Conservation (phyloP, 2,797 vertebrate genomes). For the Eleutherodactylus coqui region DNA sequence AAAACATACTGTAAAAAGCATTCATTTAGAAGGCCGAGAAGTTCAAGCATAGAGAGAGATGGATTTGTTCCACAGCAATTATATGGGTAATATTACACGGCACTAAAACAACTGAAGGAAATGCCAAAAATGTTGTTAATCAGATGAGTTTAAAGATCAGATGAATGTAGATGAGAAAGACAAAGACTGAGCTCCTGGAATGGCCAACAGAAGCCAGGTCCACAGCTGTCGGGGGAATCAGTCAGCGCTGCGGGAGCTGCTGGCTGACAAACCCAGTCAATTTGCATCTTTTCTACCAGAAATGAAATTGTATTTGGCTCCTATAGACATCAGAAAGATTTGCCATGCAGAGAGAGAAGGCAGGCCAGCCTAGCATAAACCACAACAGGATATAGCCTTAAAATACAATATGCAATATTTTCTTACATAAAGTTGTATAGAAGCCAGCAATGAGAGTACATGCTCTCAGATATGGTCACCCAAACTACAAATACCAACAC, state of each 20-base stretch:
- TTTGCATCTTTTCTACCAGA: neutral
- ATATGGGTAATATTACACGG: neutral
- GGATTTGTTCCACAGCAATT: neutral
- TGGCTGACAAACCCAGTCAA: neutral
- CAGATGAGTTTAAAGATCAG: neutral
- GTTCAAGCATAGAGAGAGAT: neutral
- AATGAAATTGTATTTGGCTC: neutral
- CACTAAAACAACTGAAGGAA: neutral
- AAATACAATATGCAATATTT: neutral
- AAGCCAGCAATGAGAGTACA: neutral
- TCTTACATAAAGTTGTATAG: neutral
- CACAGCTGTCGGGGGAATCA: neutral
- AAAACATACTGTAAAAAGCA: neutral
- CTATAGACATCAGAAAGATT: constrained; percentile 2
- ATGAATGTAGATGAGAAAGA: neutral
- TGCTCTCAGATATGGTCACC: no score
- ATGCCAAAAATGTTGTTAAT: constrained; percentile 7
- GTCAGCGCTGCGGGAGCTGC: neutral
- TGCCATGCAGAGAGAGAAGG: neutral
- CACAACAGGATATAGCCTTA: neutral
- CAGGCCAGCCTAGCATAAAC: neutral
- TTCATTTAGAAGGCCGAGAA: neutral
- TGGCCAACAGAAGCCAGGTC: neutral
- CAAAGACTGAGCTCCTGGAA: neutral
- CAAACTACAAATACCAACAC: no score